Base-by-base conservation (phyloP, 2,113 vertebrate species). In the Eulemur rufifrons region DNA sequence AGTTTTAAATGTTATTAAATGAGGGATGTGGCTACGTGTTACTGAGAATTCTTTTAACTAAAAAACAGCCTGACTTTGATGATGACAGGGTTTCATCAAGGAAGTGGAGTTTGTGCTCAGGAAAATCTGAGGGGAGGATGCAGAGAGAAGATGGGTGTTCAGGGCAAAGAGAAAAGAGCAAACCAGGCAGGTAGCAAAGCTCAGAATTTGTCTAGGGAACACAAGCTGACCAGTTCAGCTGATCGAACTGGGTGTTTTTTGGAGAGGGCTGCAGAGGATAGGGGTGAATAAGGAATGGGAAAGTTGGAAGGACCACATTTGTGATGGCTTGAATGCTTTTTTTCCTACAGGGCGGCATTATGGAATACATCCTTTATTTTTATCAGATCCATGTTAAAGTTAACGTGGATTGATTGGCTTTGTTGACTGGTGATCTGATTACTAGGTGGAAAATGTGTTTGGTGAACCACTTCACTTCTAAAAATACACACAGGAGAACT, bases 31-130 rank as follows among this genome's bases (percentile, higher is more conserved):
- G 5, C 29, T 80, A n/a, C 23, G 8, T 5, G 25, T 63, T 1
- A 73, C 23, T 93, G 52, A 71, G 21, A 91, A 66, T 83, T 77
- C 15, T 92, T 85, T 85, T 78, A 50, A 42, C 52, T 95, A 32
- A 45, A 88, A 64, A 71, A 25, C 0, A 20, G 3, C 32, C 47
- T 45, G 23, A 29, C 23, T 89, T 82, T 78, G 13, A 56, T 61
- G 37, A 52, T 32, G 11, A 23, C 32, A 56, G 34, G 14, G 6
- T 37, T 88, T 42, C 47, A 73, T 61, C 6, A 18, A 81, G 29
- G 2, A 66, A 81, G 18, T 80, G 21, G 34, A 82, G 39, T 68
- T 39, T 54, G 10, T 25, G 6, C 20, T 73, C 54, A 37, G 20
- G n/a, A 74, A 86, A 69, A 66, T 76, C 7, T 50, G 34, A 37